Evolutionary conservation across 2,888 invertebrate species (phyloP).

Genomic region (Vannuccia rotundouncinata): DNA sequence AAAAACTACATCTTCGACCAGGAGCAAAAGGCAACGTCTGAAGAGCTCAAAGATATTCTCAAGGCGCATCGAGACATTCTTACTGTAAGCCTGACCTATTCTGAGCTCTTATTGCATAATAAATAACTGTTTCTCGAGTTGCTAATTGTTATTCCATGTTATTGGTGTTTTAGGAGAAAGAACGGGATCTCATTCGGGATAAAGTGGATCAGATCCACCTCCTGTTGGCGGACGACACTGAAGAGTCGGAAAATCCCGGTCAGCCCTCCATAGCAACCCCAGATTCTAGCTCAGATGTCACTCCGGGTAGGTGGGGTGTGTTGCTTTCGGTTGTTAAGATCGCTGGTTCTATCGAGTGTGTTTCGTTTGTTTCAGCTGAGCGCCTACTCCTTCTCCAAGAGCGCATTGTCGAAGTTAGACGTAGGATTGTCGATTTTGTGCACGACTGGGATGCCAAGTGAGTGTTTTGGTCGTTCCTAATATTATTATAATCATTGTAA

Average conservation of each 20-base stretch:
- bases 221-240: background rate
- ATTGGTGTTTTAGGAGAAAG: too few species aligned
- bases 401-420: constrained; percentile 60
- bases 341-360: background rate
- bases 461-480: constrained; percentile 38
- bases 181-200: background rate
- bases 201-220: background rate
- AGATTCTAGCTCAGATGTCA: background rate
- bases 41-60: background rate
- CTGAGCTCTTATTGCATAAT: too few species aligned
- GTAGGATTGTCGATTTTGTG: constrained; percentile 64
- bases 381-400: background rate
- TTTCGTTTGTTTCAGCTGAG: background rate
- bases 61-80: background rate
- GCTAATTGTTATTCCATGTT: too few species aligned
- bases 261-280: background rate
- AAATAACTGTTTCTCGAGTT: too few species aligned
- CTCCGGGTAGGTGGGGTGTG: background rate
- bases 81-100: background rate
- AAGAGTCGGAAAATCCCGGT: background rate
- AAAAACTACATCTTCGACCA: background rate
- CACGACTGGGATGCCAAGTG: constrained; percentile 65
- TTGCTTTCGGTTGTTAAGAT: too few species aligned
- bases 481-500: too few species aligned
- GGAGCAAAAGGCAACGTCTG: background rate